These are phyloP conservation scores for Herminia tarsipennalis DNA, from an alignment of 2,888 invertebrate species.

Conservation along the genomic window DNA sequence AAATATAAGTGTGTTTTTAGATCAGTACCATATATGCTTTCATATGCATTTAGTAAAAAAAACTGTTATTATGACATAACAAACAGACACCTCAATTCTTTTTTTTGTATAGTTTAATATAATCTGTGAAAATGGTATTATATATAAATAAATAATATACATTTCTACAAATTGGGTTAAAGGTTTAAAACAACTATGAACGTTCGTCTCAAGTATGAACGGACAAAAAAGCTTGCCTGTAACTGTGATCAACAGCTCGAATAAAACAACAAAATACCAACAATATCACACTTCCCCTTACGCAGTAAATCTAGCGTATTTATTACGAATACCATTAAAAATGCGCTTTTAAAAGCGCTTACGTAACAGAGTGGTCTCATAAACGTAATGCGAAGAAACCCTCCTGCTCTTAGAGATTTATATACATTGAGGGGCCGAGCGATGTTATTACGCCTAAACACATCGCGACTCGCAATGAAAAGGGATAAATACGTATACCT, in stretches of 20 bases:
- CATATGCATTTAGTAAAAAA: too few species aligned
- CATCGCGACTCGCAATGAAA: conserved; percentile 56
- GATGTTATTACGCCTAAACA: conserved; percentile 41
- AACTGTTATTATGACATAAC: too few species aligned
- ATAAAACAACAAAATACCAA: too few species aligned
- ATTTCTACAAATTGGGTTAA: too few species aligned
- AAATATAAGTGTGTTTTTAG: too few species aligned
- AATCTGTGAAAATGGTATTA: too few species aligned
- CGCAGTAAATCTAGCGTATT: conserved; percentile 9
- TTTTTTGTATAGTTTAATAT: too few species aligned
- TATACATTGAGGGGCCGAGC: conserved; percentile 31
- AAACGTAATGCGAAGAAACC: conserved; percentile 23
- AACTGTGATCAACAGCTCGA: neutral
- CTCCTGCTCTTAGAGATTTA: conserved; percentile 44
- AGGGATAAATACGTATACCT: conserved; percentile 73
- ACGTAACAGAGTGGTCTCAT: conserved; percentile 36
- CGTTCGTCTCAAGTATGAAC: neutral
- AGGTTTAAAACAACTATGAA: too few species aligned
- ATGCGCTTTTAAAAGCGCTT: conserved; percentile 31
- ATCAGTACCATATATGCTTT: too few species aligned
- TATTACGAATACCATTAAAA: conserved; percentile 33
- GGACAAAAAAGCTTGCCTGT: neutral
- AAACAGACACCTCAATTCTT: too few species aligned
- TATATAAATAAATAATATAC: too few species aligned
- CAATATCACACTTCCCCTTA: neutral